Percentiles rank a stretch among this genome's conserved stretches.
Evolutionary conservation across 2,113 vertebrate genomes (phyloP).

Genomic region (Mus pahari): DNA sequence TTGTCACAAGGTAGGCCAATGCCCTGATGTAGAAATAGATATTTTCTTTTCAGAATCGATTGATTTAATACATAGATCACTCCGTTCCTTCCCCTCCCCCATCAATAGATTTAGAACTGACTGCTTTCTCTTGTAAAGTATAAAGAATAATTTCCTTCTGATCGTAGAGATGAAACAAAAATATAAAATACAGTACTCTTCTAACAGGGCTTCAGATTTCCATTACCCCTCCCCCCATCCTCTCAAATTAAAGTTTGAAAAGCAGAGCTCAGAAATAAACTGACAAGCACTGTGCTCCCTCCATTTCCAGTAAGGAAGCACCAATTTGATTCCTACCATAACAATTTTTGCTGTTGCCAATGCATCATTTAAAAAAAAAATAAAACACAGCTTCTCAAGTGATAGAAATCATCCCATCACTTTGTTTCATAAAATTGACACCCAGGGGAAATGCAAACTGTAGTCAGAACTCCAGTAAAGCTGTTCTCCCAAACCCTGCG

Average conservation of each 20-base stretch:
- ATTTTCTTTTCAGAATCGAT: slow-evolving; percentile 69
- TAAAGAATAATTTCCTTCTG: slow-evolving; percentile 79
- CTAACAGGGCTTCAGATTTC: slow-evolving; percentile 74
- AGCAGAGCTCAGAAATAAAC: slow-evolving; percentile 76
- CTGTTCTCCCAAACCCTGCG: slow-evolving; percentile 71
- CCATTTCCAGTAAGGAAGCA: slow-evolving; percentile 81
- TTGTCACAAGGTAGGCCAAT: neutral
- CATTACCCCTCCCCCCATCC: slow-evolving; percentile 77
- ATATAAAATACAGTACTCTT: slow-evolving; percentile 78
- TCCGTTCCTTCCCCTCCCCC: neutral
- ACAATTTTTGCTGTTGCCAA: slow-evolving; percentile 82
- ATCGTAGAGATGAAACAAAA: slow-evolving; percentile 76
- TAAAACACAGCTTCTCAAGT: slow-evolving; percentile 79
- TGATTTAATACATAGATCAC: neutral
- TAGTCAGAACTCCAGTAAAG: slow-evolving; percentile 74
- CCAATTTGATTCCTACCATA: slow-evolving; percentile 82
- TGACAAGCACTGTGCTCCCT: slow-evolving; percentile 70
- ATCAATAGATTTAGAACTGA: slow-evolving; percentile 78
- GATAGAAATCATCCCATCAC: slow-evolving; percentile 85
- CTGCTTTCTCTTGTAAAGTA: slow-evolving; percentile 75
- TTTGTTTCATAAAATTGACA: slow-evolving; percentile 85
- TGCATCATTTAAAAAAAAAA: slow-evolving; percentile 70
- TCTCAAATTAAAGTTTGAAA: slow-evolving; percentile 83
- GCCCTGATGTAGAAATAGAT: slow-evolving; percentile 30
- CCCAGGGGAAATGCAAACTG: slow-evolving; percentile 83